Evolutionary conservation across 2,113 vertebrate genomes (phyloP).

Genomic region (Nematolebias whitei): DNA sequence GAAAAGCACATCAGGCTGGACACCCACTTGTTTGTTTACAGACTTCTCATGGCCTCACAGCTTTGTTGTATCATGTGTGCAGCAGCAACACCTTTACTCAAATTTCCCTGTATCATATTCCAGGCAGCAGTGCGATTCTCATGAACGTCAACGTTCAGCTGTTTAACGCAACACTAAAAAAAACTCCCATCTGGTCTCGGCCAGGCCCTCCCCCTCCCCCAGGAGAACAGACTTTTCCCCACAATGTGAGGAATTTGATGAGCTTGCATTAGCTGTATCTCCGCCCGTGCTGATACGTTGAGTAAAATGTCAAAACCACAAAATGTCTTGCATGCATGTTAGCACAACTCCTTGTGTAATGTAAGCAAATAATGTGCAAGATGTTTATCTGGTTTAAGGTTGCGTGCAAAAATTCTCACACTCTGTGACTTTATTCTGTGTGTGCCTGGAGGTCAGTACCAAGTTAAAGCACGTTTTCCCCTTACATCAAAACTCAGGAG

Average conservation of each 20-base stretch:
- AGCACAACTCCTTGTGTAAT: neutral
- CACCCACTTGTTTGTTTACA: constrained; percentile 49
- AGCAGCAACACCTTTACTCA: constrained; percentile 22
- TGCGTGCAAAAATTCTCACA: constrained; percentile 3
- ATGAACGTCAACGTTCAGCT: constrained; percentile 20
- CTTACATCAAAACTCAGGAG: neutral
- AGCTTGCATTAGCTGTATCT: constrained; percentile 62
- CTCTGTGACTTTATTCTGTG: constrained; percentile 1
- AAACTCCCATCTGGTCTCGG: constrained; percentile 39
- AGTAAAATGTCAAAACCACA: constrained; percentile 41
- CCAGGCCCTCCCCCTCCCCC: constrained; percentile 33
- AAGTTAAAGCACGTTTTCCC: constrained; percentile 51
- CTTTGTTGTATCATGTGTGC: constrained; percentile 45
- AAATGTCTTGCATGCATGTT: constrained; percentile 17
- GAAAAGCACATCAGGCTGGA: constrained; percentile 19
- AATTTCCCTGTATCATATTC: constrained; percentile 31
- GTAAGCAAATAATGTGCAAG: neutral
- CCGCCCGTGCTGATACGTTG: constrained; percentile 41
- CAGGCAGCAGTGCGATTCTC: constrained; percentile 14
- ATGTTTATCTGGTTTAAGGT: neutral
- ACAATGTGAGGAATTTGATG: constrained; percentile 74
- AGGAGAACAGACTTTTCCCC: constrained; percentile 52
- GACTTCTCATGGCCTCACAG: constrained; percentile 69
- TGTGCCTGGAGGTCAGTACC: constrained; percentile 33
- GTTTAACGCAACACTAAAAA: constrained; percentile 17